Evolutionary conservation across 2,113 vertebrate genomes (phyloP), one percentile per base, ranked within the genome.

Genomic region (Callopanchax toddi): DNA sequence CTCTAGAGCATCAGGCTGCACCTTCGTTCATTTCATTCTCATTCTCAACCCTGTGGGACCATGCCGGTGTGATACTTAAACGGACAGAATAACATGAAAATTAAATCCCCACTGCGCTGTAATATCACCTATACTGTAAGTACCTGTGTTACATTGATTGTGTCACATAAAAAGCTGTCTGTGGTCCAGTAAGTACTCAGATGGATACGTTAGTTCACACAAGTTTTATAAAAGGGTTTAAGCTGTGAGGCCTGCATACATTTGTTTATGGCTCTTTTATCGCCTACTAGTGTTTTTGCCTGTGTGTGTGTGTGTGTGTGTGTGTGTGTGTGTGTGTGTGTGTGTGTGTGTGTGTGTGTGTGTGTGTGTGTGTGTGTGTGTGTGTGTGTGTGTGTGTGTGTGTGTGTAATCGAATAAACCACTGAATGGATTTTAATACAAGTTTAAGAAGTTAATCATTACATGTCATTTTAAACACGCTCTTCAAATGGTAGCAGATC

Each of bases 11-110:
- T 76, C 20, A 55, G 25, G 40, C 60, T 2, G 0, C 45, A 53
- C 52, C 75, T 61, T 71, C 46, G n/a, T 65, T 60, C 15, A 37
- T 60, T 73, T 60, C 59, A 45, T 71, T 43, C 64, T 51, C 37
- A 54, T 18, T 68, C 36, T 48, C 39, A 60, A 54, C 65, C 60
- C 60, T 48, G 67, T 60, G 62, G 71, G 60, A 57, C 52, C 58
- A 11, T 15, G 60, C 58, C 63, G 37, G 20, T 57, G 39, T 60
- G 32, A 60, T 70, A 59, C 64, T 45, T 48, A 62, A 37, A 29
- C 57, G 48, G 40, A 40, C 23, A 18, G 39, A 42, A 52, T 11
- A 50, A 43, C 65, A 61, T 55, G 52, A 26, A 29, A 55, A 48
- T 4, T 78, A 78, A 57, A 57, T 61, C 62, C 58, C 49, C 20